phyloP scores from a whole-genome alignment of 2,888 invertebrate genomes.

The Clanis bilineata region DNA sequence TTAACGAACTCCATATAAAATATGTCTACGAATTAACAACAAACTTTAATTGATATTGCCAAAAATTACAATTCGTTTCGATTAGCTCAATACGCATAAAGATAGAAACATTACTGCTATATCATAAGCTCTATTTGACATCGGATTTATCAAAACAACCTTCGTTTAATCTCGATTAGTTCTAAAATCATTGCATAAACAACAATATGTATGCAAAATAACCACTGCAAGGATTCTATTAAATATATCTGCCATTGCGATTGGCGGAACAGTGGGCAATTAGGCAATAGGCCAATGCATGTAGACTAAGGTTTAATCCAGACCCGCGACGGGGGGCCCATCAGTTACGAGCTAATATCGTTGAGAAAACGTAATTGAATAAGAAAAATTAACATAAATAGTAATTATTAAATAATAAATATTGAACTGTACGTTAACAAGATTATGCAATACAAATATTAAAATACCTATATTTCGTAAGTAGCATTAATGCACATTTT shows the following conservation, averaged over 20 bases:
- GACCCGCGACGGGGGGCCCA: background rate
- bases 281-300: background rate
- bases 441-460: background rate
- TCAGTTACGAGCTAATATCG: background rate
- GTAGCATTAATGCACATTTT: background rate
- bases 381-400: background rate
- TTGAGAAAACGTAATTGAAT: background rate
- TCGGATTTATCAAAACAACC: background rate
- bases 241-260: slow-evolving; percentile 19
- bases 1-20: too few relatives aligned
- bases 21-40: too few relatives aligned
- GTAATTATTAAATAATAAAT: background rate
- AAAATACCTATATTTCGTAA: too few relatives aligned
- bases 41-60: too few relatives aligned
- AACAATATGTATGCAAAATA: slow-evolving; percentile 1
- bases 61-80: background rate
- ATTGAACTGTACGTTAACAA: background rate
- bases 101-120: background rate
- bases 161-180: background rate
- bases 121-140: background rate
- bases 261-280: background rate
- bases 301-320: background rate
- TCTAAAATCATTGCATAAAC: background rate
- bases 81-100: background rate
- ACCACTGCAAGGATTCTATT: background rate